Base-by-base conservation (phyloP, 2,888 invertebrate genomes). In the Salticus scenicus region DNA sequence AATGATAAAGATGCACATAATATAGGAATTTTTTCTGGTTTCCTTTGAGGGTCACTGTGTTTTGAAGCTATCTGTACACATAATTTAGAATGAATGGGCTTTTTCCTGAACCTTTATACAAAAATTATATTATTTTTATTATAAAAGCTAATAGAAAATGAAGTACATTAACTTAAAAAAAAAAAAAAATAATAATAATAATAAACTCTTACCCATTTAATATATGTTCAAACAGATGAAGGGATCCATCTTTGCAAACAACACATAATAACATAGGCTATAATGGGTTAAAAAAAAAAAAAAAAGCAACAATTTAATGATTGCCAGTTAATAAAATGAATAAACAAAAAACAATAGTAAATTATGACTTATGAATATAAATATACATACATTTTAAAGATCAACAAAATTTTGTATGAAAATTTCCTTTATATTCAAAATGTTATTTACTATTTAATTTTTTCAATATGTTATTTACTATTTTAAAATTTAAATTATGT, bases 221-320 rank as follows among this genome's bases (percentile, higher is more conserved):
- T 88, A 94, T 93, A 89, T 95, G 94, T 75, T 94, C 93, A 91
- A 96, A 97, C 78, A 96, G 92, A 91, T 96, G 95, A 57, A 95
- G 93, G 7, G 94, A 94, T 0, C 97, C 97, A 90, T 94, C 95
- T 89, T 94, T 93, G 0, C 96, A 96, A 0, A 94, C 93, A 0
- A 94, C 93, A 66, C 91, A 89, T 76, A 92, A 88, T 24, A 88
- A 87, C 10, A 89, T 86, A 7, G 88, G 74, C 89, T 88, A n/a
- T 28, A 77, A 85, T 30, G 47, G 37, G 76, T 2, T 27, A 57
- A 57, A 5, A 20, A 71, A 71, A 63, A 66, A 8, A 37, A 72
- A 1, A 12, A 66, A 20, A 31, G 1, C 41, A 69, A 69, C n/a
- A n/a, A 33, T 69, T 66, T 30, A 12, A 67, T 8, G 14, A 30